Conservation (phyloP, 1,140 invertebrate genomes). For the Dendrolimus kikuchii region DNA sequence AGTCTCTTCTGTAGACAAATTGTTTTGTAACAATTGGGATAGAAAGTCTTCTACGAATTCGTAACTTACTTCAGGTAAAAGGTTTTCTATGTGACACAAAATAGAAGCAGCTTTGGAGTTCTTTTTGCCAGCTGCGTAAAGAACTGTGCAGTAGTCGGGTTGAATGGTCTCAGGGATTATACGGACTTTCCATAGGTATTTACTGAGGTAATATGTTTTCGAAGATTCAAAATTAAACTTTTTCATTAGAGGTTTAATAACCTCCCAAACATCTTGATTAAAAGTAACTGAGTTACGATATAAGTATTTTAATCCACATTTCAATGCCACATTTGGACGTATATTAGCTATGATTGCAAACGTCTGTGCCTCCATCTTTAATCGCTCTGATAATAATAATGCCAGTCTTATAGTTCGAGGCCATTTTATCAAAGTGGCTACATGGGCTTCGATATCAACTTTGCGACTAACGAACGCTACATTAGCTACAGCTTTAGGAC, state of each 20-base stretch:
- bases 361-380: slow-evolving; percentile 13
- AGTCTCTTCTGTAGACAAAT: slow-evolving; percentile 1
- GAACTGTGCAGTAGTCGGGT: slow-evolving; percentile 25
- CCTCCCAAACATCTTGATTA: slow-evolving; percentile 22
- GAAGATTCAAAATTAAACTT: slow-evolving; percentile 3
- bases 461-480: slow-evolving; percentile 1
- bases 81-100: slow-evolving; percentile 26
- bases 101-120: slow-evolving; percentile 16
- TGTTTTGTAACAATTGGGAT: slow-evolving; percentile 6
- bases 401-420: slow-evolving; percentile 19
- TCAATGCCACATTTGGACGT: slow-evolving; percentile 26
- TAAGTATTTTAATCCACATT: slow-evolving; percentile 17
- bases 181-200: slow-evolving; percentile 9
- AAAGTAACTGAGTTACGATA: slow-evolving; percentile 9
- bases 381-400: slow-evolving; percentile 21
- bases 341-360: slow-evolving; percentile 8
- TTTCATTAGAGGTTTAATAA: slow-evolving; percentile 23
- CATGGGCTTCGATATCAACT: slow-evolving; percentile 8
- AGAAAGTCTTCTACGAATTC: slow-evolving; percentile 16
- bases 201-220: not conserved
- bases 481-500: slow-evolving; percentile 14
- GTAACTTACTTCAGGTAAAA: slow-evolving; percentile 21
- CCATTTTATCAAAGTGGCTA: slow-evolving; percentile 23
- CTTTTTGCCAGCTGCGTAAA: slow-evolving; percentile 22
- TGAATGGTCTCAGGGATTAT: slow-evolving; percentile 23